Evolutionary conservation across 1,140 invertebrate genomes (phyloP).

Genomic region (Cyclargus thomasi): DNA sequence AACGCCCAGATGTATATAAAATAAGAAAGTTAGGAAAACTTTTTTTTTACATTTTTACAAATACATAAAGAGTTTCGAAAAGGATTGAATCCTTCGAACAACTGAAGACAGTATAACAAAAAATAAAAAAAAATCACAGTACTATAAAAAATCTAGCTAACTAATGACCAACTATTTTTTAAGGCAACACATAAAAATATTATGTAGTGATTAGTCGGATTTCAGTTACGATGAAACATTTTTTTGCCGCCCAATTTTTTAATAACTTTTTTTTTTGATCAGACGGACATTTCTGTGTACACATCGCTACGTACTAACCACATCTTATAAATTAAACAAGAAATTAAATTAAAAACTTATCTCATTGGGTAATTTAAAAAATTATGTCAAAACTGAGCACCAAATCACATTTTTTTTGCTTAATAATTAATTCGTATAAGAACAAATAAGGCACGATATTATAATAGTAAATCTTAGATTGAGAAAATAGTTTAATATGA

Average conservation of each 20-base stretch:
- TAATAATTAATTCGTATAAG: not conserved
- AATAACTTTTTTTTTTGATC: not conserved
- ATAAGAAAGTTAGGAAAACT: not conserved
- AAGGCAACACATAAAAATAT: not conserved
- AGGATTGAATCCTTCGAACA: slow-evolving; percentile 57
- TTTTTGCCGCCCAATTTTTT: not conserved
- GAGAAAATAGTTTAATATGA: not conserved
- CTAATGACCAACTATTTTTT: slow-evolving; percentile 20
- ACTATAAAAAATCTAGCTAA: slow-evolving; percentile 44
- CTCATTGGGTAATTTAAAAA: slow-evolving; percentile 25
- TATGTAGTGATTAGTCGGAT: slow-evolving; percentile 52
- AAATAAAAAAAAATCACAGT: slow-evolving; percentile 64
- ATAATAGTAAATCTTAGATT: not conserved
- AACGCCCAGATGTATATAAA: slow-evolving; percentile 8
- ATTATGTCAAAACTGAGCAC: slow-evolving; percentile 39
- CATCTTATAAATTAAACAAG: slow-evolving; percentile 30
- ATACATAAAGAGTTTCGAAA: not conserved
- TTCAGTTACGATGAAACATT: not conserved
- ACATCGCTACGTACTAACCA: slow-evolving; percentile 49
- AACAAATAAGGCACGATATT: slow-evolving; percentile 1
- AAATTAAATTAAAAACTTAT: slow-evolving; percentile 35
- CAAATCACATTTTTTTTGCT: slow-evolving; percentile 32
- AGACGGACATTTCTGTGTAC: not conserved
- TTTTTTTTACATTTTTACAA: slow-evolving; percentile 17
- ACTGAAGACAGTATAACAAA: slow-evolving; percentile 39